phyloP scores from a whole-genome alignment of 2,888 invertebrate genomes.

The Agelastica alni region DNA sequence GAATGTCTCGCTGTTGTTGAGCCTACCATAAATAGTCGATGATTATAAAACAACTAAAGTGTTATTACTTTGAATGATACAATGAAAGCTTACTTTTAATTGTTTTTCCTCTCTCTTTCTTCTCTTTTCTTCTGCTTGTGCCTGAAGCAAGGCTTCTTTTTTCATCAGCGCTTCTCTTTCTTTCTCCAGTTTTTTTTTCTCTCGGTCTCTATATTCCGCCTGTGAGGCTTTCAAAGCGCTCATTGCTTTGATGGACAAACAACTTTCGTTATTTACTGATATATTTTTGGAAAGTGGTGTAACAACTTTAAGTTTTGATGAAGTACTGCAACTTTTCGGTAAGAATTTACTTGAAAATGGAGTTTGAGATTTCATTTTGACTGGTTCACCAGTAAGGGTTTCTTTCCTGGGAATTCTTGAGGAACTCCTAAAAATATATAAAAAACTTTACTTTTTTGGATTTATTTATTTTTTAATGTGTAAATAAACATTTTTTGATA shows the following conservation, averaged over 20 bases:
- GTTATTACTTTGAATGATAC: too few species aligned
- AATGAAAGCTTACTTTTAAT: slow-evolving; percentile 41
- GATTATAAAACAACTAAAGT: too few species aligned
- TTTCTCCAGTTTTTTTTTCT: slow-evolving; percentile 39
- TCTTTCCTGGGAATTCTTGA: slow-evolving; percentile 1
- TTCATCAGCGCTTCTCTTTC: slow-evolving; percentile 56
- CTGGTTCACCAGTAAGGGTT: background rate
- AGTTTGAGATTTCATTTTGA: slow-evolving; percentile 37
- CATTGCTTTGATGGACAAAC: slow-evolving; percentile 35
- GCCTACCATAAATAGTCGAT: too few species aligned
- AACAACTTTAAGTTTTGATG: slow-evolving; percentile 22
- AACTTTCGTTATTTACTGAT: slow-evolving; percentile 24
- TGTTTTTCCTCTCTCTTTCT: slow-evolving; percentile 56
- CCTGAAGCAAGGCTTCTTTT: slow-evolving; percentile 64
- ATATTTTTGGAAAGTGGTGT: slow-evolving; percentile 8
- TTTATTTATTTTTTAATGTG: too few species aligned
- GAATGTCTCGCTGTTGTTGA: slow-evolving; percentile 58
- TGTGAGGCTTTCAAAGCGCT: slow-evolving; percentile 45
- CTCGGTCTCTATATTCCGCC: slow-evolving; percentile 44
- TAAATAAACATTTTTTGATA: too few species aligned
- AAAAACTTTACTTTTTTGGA: background rate
- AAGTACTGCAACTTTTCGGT: slow-evolving; percentile 35
- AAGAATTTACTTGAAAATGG: slow-evolving; percentile 34
- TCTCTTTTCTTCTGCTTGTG: slow-evolving; percentile 63
- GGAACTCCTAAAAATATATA: background rate